Evolutionary conservation across 2,888 invertebrate species (phyloP).

Genomic region (Serripes groenlandicus): DNA sequence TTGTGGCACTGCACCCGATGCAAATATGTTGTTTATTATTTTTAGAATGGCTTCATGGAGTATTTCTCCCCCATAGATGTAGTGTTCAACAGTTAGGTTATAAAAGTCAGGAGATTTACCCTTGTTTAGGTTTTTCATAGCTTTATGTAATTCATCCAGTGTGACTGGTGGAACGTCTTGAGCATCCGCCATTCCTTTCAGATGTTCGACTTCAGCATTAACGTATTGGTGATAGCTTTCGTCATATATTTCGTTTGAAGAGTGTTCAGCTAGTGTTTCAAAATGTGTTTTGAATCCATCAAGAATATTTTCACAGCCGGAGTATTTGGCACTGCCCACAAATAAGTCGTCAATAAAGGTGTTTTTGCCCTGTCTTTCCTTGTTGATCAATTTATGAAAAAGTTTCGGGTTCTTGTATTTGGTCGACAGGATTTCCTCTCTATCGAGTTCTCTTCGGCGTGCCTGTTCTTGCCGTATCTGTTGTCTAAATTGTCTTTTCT

Average conservation of each 20-base stretch:
- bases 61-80: neutral
- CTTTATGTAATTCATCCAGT: neutral
- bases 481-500: neutral
- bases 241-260: neutral
- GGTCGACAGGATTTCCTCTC: neutral
- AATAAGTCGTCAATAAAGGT: neutral
- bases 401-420: neutral
- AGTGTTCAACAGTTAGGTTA: neutral
- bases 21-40: neutral
- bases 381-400: neutral
- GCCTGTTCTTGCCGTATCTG: neutral
- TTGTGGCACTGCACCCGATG: neutral
- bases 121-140: neutral
- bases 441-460: neutral
- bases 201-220: neutral
- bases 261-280: neutral
- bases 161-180: neutral
- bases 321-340: neutral
- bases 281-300: slow-evolving; percentile 1
- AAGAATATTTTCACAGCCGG: neutral
- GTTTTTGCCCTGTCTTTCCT: neutral
- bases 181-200: neutral
- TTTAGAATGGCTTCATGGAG: neutral
- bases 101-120: neutral
- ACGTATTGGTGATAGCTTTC: neutral